Conservation (phyloP, 2,797 vertebrate species). For the Crocodylus rhombifer region DNA sequence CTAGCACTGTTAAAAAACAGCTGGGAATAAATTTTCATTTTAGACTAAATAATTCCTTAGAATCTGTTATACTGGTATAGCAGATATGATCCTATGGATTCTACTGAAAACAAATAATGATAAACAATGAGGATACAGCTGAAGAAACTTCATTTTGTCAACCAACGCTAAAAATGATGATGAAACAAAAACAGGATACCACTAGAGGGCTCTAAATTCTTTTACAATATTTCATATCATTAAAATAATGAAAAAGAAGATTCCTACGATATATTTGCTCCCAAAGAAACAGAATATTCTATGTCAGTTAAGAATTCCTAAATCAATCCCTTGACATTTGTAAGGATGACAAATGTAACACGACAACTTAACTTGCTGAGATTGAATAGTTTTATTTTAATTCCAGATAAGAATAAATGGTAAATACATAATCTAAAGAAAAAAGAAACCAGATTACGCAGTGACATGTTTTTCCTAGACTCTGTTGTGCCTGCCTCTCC, state of each 20-base stretch:
- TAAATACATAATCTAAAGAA: no score
- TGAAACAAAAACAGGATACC: neutral
- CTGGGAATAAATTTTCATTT: neutral
- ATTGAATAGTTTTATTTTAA: neutral
- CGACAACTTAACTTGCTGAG: neutral
- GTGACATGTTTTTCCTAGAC: neutral
- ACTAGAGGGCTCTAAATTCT: slow-evolving; percentile 65
- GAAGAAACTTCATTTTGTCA: neutral
- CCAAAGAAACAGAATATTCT: neutral
- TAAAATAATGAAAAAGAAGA: neutral
- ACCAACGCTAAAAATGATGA: neutral
- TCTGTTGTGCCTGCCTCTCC: no score
- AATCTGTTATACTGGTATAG: neutral
- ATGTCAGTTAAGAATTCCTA: neutral
- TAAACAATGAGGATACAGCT: neutral
- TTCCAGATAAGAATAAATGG: no score
- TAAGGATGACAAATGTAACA: neutral
- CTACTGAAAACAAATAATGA: neutral
- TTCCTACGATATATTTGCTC: neutral
- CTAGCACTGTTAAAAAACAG: neutral
- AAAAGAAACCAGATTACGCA: no score
- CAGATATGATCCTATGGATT: neutral
- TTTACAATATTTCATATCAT: neutral
- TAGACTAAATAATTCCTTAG: neutral
- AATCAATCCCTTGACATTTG: neutral